A percentile compares a stretch with the other conserved stretches of the same genome.
Evolutionary conservation across 2,888 invertebrate genomes (phyloP).

Genomic region (Andrena fulva): DNA sequence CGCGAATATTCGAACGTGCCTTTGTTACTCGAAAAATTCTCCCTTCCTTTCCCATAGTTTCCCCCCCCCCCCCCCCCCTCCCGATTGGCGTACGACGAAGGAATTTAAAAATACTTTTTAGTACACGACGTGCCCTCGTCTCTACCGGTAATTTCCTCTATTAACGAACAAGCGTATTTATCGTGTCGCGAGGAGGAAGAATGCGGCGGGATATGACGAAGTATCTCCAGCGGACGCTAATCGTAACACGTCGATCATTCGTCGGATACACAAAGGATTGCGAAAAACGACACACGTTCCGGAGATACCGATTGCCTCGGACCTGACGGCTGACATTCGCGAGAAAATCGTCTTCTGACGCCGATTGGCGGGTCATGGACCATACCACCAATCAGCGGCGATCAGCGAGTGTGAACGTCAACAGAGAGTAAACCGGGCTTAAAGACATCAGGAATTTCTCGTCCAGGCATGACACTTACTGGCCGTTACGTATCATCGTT

Average conservation of each 20-base stretch:
- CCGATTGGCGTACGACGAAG: constrained; percentile 5
- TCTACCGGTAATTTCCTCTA: constrained; percentile 45
- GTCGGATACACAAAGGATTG: constrained; percentile 57
- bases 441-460: constrained; percentile 68
- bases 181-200: constrained; percentile 15
- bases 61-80: not conserved
- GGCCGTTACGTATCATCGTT: constrained; percentile 60
- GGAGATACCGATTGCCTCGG: constrained; percentile 59
- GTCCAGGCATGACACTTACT: constrained; percentile 62
- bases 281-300: constrained; percentile 61
- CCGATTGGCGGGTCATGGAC: constrained; percentile 70
- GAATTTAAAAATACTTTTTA: constrained; percentile 59
- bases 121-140: constrained; percentile 21
- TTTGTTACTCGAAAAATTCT: constrained; percentile 32
- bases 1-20: not conserved
- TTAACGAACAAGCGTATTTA: constrained; percentile 28
- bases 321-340: constrained; percentile 71
- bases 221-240: constrained; percentile 42
- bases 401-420: constrained; percentile 68
- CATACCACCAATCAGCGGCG: constrained; percentile 64
- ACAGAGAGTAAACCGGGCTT: constrained; percentile 69
- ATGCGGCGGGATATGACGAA: constrained; percentile 15
- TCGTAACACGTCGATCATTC: constrained; percentile 53
- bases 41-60: constrained; percentile 2
- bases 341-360: constrained; percentile 59